A percentile compares a stretch with the other conserved stretches of the same genome.
phyloP scores from a whole-genome alignment of 2,888 invertebrate species.

The Sinhomidia bicolor region DNA sequence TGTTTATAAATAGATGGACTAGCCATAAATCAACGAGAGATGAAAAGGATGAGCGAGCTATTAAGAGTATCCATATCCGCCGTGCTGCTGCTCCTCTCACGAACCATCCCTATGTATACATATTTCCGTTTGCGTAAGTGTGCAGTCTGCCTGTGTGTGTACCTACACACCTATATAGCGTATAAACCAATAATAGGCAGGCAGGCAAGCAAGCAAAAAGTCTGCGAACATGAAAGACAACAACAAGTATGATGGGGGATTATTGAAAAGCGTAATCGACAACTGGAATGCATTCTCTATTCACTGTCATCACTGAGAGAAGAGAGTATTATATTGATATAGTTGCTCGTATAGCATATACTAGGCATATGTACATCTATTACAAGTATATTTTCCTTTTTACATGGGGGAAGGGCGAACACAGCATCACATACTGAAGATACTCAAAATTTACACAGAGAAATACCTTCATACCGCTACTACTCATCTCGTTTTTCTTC shows the following conservation, averaged over 20 bases:
- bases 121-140: not conserved
- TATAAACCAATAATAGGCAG: not conserved
- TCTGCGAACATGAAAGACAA: constrained; percentile 18
- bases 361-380: too few species aligned
- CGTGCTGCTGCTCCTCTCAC: not conserved
- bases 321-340: not conserved
- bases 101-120: not conserved
- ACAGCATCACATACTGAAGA: not conserved
- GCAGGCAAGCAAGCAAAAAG: not conserved
- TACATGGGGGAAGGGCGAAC: constrained; percentile 15
- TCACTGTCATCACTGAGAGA: not conserved
- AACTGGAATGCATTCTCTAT: constrained; percentile 40
- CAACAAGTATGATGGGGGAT: constrained; percentile 21
- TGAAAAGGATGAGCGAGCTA: constrained; percentile 29
- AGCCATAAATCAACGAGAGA: constrained; percentile 37
- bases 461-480: not conserved
- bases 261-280: constrained; percentile 44
- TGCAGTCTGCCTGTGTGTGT: not conserved
- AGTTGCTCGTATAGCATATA: too few species aligned
- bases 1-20: constrained; percentile 45
- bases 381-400: too few species aligned
- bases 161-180: not conserved
- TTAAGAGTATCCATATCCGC: constrained; percentile 7
- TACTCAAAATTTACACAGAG: constrained; percentile 27
- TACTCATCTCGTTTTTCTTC: not conserved